phyloP scores from a whole-genome alignment of 2,113 vertebrate species.

The Strigops habroptila region DNA sequence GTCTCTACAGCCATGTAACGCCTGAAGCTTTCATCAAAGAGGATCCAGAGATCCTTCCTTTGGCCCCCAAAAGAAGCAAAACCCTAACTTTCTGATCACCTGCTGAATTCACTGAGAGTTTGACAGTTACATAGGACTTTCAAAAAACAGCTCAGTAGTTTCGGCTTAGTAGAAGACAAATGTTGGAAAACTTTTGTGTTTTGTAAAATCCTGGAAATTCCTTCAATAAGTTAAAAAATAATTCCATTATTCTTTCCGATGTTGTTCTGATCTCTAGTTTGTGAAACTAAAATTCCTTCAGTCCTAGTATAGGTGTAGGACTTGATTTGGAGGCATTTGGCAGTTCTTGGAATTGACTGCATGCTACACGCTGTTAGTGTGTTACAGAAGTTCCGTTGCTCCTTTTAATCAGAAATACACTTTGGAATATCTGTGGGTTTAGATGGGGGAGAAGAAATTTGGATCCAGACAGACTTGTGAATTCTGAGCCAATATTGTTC shows the following conservation, averaged over 20 bases:
- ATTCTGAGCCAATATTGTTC: neutral
- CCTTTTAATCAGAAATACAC: neutral
- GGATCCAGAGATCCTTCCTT: neutral
- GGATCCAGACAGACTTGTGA: neutral
- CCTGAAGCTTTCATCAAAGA: neutral
- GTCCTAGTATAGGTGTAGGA: neutral
- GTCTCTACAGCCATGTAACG: rapidly evolving
- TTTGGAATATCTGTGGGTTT: neutral
- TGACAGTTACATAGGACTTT: neutral
- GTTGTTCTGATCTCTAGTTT: neutral
- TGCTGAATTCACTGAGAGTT: neutral
- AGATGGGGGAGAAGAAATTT: neutral
- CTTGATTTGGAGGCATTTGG: neutral
- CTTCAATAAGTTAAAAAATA: neutral
- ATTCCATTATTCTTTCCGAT: neutral
- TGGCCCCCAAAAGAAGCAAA: neutral
- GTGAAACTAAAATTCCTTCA: neutral
- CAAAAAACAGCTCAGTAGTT: rapidly evolving
- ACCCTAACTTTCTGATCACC: neutral
- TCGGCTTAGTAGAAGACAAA: neutral
- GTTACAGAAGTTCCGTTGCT: neutral
- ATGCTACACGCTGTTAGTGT: neutral
- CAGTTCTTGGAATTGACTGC: neutral
- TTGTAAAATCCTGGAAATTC: neutral
- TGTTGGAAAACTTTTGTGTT: neutral